Conservation (phyloP, 2,797 vertebrate species). For the Cetoscarus ocellatus region DNA sequence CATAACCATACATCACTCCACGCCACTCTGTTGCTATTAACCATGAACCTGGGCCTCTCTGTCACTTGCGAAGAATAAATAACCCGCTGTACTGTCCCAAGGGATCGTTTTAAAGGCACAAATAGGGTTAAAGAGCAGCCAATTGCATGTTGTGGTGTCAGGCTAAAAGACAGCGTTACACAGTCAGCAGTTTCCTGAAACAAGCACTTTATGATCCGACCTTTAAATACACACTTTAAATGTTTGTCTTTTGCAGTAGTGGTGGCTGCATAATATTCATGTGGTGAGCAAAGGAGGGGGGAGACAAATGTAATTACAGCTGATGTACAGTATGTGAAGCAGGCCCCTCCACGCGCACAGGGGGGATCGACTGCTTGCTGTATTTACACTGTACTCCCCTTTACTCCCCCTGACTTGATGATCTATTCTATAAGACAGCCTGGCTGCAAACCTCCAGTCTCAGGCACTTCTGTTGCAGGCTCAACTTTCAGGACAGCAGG, state of each 20-base stretch:
- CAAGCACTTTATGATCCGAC: neutral
- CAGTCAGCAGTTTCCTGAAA: slow-evolving; percentile 19
- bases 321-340: no score
- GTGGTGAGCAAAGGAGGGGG: neutral
- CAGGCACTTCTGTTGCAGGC: no score
- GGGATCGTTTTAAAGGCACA: slow-evolving; percentile 33
- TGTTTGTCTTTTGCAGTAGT: neutral
- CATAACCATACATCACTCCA: slow-evolving; percentile 73
- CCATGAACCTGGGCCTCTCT: slow-evolving; percentile 54
- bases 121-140: slow-evolving; percentile 30
- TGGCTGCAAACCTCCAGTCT: no score
- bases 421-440: neutral
- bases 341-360: slow-evolving; percentile 5
- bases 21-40: slow-evolving; percentile 63
- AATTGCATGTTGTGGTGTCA: slow-evolving; percentile 38
- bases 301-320: slow-evolving; percentile 15
- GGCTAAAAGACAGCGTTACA: slow-evolving; percentile 11
- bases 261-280: slow-evolving; percentile 3
- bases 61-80: slow-evolving; percentile 61
- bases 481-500: no score
- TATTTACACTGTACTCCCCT: neutral
- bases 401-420: neutral
- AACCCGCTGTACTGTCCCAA: slow-evolving; percentile 38
- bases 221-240: slow-evolving; percentile 12
- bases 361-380: slow-evolving; percentile 9